Evolutionary conservation across 2,888 invertebrate species (phyloP).

Genomic region (Aleiodes leptofemur): DNA sequence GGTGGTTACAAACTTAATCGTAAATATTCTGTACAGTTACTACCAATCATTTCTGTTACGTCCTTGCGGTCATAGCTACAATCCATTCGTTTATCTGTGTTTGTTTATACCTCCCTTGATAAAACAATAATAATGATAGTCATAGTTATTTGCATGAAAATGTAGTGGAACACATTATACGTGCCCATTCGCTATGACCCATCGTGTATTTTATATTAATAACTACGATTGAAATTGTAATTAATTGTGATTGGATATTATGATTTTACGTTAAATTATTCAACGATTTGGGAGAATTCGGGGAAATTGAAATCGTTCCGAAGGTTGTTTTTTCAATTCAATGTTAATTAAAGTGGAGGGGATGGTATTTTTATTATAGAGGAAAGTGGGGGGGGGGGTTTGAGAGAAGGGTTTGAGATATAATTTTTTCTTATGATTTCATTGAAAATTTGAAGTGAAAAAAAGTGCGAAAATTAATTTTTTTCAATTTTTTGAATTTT

Average conservation of each 20-base stretch:
- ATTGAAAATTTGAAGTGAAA: too few relatives aligned
- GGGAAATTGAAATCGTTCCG: not conserved
- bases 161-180: not conserved
- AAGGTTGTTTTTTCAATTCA: too few relatives aligned
- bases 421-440: too few relatives aligned
- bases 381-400: too few relatives aligned
- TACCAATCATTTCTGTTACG: not conserved
- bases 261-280: constrained; percentile 12
- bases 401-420: too few relatives aligned
- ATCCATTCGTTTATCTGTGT: constrained; percentile 14
- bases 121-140: constrained; percentile 3
- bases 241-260: constrained; percentile 1
- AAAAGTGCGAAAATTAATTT: too few relatives aligned
- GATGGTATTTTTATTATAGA: too few relatives aligned
- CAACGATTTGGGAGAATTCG: not conserved
- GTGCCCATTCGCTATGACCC: not conserved
- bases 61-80: constrained; percentile 1
- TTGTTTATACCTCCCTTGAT: constrained; percentile 22
- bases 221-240: not conserved
- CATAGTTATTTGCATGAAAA: not conserved
- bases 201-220: not conserved
- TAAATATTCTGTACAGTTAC: constrained; percentile 2
- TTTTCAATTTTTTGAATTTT: too few relatives aligned
- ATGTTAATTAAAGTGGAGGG: too few relatives aligned
- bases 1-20: not conserved